Conservation (phyloP, 1,140 invertebrate species). For the Pseudomyrmex concolor region DNA sequence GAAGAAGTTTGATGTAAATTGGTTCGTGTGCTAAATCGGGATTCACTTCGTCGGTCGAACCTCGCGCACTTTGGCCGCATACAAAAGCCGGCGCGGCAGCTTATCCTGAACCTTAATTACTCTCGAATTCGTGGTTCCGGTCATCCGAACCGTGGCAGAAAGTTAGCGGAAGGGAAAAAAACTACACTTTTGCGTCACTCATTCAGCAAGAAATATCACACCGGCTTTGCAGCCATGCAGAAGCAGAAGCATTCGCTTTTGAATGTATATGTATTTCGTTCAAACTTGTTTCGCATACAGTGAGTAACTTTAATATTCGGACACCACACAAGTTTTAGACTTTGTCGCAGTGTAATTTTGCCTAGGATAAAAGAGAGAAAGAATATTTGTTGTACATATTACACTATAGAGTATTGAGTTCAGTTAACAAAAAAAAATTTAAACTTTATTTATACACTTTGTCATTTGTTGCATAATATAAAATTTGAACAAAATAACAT, state of each 20-base stretch:
- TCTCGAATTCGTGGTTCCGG: conserved; percentile 58
- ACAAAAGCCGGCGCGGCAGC: conserved; percentile 68
- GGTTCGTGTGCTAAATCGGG: conserved; percentile 65
- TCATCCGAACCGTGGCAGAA: conserved; percentile 53
- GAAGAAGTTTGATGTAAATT: conserved; percentile 70
- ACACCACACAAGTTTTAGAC: too few species aligned
- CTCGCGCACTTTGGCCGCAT: conserved; percentile 46
- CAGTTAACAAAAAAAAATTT: too few species aligned
- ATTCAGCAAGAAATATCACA: conserved; percentile 16
- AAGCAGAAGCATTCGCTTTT: neutral
- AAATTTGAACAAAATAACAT: too few species aligned
- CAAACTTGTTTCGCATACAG: neutral
- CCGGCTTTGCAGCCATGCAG: neutral
- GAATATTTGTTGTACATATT: too few species aligned
- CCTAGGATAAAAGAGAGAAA: too few species aligned
- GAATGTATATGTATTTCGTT: neutral
- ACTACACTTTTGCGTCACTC: conserved; percentile 23
- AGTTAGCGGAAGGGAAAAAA: neutral
- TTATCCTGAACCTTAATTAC: conserved; percentile 75
- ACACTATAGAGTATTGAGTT: too few species aligned
- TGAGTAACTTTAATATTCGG: too few species aligned
- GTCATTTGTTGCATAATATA: too few species aligned
- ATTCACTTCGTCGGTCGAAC: conserved; percentile 19
- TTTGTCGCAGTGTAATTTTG: too few species aligned
- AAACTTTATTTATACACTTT: too few species aligned